phyloP scores from a whole-genome alignment of 2,797 vertebrate genomes.

The Gorsachius magnificus region DNA sequence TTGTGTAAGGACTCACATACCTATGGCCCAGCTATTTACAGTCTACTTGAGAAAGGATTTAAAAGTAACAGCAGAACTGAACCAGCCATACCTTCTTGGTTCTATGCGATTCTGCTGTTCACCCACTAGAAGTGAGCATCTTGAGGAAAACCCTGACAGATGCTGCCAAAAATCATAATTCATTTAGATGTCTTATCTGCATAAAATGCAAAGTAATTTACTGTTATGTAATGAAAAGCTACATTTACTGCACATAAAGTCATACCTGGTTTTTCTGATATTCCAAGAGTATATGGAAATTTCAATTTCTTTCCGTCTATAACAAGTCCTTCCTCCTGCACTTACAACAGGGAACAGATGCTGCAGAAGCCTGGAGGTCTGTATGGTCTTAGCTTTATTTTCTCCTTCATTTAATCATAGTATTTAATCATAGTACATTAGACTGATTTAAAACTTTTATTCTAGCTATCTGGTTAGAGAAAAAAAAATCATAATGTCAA shows the following conservation, averaged over 20 bases:
- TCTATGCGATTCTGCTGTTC: neutral
- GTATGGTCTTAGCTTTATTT: neutral
- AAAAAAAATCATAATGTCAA: neutral
- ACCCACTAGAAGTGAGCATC: neutral
- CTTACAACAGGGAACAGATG: fast-evolving
- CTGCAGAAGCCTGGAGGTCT: neutral
- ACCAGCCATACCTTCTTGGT: neutral
- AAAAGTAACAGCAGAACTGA: neutral
- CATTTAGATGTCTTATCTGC: neutral
- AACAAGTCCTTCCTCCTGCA: neutral
- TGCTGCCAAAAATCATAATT: neutral
- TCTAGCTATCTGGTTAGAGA: neutral
- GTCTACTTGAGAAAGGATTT: neutral
- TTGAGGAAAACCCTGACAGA: neutral
- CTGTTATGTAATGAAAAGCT: neutral
- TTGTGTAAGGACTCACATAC: neutral
- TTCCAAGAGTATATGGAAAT: neutral
- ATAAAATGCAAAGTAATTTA: neutral
- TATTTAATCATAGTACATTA: neutral
- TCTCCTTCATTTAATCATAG: neutral
- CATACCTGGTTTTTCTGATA: neutral
- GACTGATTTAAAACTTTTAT: neutral
- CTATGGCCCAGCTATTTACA: neutral
- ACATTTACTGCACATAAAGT: neutral
- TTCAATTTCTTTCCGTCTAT: neutral